Base-by-base conservation (phyloP, 1,140 invertebrate species). In the Octopus sinensis region DNA sequence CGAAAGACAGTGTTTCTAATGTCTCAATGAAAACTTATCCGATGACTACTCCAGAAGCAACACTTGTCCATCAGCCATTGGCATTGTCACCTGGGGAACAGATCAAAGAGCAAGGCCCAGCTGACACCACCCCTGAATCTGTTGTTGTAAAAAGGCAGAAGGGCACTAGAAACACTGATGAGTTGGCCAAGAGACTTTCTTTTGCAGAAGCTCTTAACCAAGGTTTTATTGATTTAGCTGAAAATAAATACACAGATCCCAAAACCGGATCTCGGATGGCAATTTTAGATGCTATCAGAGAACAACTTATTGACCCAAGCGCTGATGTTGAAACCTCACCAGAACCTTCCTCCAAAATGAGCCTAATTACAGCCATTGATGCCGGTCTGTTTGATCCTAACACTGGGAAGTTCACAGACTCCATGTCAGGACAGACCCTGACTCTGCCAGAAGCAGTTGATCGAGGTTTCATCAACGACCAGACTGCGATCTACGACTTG, bases 221-320 rank as follows among this genome's bases (percentile, higher is more conserved):
- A 82, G 94, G 94, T 79, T 92, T 97, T 9, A 92, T 97, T 78
- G 95, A 96, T 91, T 93, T 94, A 0, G 92, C 94, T 68, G 94
- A 93, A 12, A 95, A 95, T 2, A 83, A 86, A 68, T 86, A 95
- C 95, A 87, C 85, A 78, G 95, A 97, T 92, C 94, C 95, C n/a
- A 93, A 95, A 86, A 93, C 94, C 84, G 96, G 96, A 80, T 93
- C 96, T 84, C 89, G 93, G 12, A 87, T 98, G 4, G 94, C 93
- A 6, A 84, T 98, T 84, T 96, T 97, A 89, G 93, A 94, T 83
- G 96, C 97, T 54, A 90, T 97, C 76, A 92, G 93, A 77, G 94
- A 94, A 86, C 94, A 95, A 76, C 93, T 97, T 23, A 93, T 97
- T 79, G 95, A 95, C 75, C 86, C 86, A 51, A 80, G 82, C 9